phyloP scores from a whole-genome alignment of 1,140 invertebrate species.

The Battus philenor region DNA sequence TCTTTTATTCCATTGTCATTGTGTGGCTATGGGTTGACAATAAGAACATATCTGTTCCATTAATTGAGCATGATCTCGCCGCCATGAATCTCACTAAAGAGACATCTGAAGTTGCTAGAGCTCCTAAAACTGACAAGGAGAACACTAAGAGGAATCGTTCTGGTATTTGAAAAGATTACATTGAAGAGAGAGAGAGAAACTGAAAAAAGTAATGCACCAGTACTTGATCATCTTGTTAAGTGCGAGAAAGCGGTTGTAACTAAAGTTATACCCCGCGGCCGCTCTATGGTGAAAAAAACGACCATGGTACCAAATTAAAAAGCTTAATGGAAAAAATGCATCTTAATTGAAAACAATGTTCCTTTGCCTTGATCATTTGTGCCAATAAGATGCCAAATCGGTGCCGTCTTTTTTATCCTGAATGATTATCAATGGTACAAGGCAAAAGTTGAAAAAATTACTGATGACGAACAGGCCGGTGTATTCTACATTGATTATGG shows the following conservation, averaged over 20 bases:
- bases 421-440: constrained; percentile 97
- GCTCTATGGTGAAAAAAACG: constrained; percentile 93
- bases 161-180: constrained; percentile 91
- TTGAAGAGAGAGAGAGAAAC: constrained; percentile 82
- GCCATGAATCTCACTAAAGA: constrained; percentile 96
- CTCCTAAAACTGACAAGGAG: constrained; percentile 92
- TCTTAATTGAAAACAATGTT: constrained; percentile 90
- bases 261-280: constrained; percentile 88
- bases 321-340: constrained; percentile 89
- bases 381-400: constrained; percentile 90
- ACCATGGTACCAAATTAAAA: constrained; percentile 90
- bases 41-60: constrained; percentile 89
- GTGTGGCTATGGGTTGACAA: constrained; percentile 95
- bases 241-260: constrained; percentile 93
- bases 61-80: constrained; percentile 95
- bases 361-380: constrained; percentile 91
- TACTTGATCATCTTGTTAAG: constrained; percentile 87
- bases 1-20: too few species aligned
- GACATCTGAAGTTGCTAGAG: constrained; percentile 83
- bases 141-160: constrained; percentile 89
- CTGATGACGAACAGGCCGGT: constrained; percentile 79
- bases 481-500: constrained; percentile 98
- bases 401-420: constrained; percentile 91
- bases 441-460: constrained; percentile 92
- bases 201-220: constrained; percentile 75